These are phyloP conservation scores for Portevinia maculata DNA, from an alignment of 2,888 invertebrate genomes.

Conservation along the genomic window DNA sequence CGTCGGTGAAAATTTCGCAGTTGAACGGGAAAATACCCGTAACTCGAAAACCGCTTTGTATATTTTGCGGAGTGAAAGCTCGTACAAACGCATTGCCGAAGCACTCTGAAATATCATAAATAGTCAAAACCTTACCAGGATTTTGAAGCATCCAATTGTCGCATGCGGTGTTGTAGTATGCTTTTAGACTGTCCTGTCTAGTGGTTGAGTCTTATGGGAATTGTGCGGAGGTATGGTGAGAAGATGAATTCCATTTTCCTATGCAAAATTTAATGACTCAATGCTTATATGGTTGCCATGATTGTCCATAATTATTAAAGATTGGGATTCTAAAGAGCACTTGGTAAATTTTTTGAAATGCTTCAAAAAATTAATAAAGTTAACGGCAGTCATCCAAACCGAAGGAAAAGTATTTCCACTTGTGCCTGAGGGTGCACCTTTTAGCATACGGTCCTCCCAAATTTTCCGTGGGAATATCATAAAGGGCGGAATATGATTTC, in stretches of 20 bases:
- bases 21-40: conserved; percentile 21
- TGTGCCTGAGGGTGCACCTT: conserved; percentile 14
- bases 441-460: conserved; percentile 14
- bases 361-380: too few species aligned
- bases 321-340: conserved; percentile 21
- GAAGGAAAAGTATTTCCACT: conserved; percentile 21
- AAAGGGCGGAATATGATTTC: too few species aligned
- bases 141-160: too few species aligned
- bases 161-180: too few species aligned
- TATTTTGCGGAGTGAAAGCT: conserved; percentile 4
- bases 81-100: conserved; percentile 16
- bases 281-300: conserved; percentile 31
- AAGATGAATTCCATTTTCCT: too few species aligned
- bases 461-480: conserved; percentile 7
- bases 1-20: conserved; percentile 6
- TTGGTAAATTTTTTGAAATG: conserved; percentile 34
- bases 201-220: too few species aligned
- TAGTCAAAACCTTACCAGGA: conserved; percentile 9
- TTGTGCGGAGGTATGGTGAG: too few species aligned
- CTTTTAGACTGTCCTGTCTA: too few species aligned
- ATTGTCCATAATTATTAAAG: conserved; percentile 27
- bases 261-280: conserved; percentile 19
- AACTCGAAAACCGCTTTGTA: conserved; percentile 29
- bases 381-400: too few species aligned
- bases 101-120: conserved; percentile 10